Base-by-base conservation (phyloP, 2,888 invertebrate genomes). In the Drosophila atroscutellata region DNA sequence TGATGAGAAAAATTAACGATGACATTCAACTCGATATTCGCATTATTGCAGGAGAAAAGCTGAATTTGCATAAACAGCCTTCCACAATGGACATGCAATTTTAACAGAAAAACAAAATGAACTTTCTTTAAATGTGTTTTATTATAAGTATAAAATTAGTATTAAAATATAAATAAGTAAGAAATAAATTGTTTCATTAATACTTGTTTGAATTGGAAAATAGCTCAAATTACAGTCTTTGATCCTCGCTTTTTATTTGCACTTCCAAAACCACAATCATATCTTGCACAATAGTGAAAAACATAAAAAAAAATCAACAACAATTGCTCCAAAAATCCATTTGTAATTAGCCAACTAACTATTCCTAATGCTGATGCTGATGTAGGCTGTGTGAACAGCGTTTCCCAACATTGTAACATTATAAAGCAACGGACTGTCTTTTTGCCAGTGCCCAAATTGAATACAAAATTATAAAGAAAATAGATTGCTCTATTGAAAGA, bases 1-100 rank as follows among this genome's bases (percentile, higher is more conserved):
- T 83, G 71, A 88, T 86, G 89, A 70, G 83, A 83, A 89, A 83
- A 58, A 72, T 79, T n/a, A 74, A 76, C 89, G 87, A 72, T 87
- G 86, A 89, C 88, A 87, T 85, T 15, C 28, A 36, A 28, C 36
- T 34, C 36, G 28, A 60, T 28, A 51, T 49, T 39, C 59, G 55
- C 65, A 68, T 70, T 75, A 62, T 56, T 72, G 49, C 62, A 68
- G 70, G 63, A 82, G 73, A 75, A 89, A 81, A 69, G 55, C 39
- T 8, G 51, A 54, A 84, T 86, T 81, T 71, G 65, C 67, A 83
- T 66, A 61, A 59, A 56, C 59, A 49, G 28, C 50, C 26, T 11
- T 32, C 11, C 32, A 32, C 11, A 32, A 32, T 32, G 32, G 32
- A 65, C 59, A 64, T 66, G 56, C 45, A 69, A 80, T 80, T 77